phyloP scores from a whole-genome alignment of 2,113 vertebrate genomes.

The Tympanuchus pallidicinctus region DNA sequence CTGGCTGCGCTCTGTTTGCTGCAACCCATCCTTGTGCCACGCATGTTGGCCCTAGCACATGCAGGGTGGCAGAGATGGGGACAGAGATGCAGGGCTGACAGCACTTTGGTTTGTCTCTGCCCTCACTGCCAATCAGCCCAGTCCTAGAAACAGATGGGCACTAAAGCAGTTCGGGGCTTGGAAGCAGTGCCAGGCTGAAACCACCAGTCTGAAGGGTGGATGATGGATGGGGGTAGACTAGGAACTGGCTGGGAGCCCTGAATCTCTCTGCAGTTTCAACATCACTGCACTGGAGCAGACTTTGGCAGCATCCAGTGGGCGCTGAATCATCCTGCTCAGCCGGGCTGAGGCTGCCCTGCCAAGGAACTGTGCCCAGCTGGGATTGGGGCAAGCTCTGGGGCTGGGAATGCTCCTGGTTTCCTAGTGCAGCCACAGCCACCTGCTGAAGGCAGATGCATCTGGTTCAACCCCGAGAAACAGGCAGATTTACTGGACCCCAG shows the following conservation, averaged over 20 bases:
- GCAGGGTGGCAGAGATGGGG: neutral
- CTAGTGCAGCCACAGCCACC: neutral
- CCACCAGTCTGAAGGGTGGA: neutral
- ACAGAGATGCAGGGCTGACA: neutral
- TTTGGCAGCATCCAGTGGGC: neutral
- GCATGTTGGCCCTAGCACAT: rapidly evolving
- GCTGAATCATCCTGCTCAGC: conserved; percentile 46
- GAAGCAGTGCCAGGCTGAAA: neutral
- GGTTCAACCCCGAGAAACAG: neutral
- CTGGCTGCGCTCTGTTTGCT: rapidly evolving
- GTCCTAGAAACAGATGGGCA: neutral
- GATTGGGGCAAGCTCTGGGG: neutral
- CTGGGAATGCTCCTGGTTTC: neutral
- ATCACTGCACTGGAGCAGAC: neutral
- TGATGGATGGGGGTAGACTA: conserved; percentile 18
- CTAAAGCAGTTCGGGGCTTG: neutral
- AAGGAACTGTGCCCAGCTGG: neutral
- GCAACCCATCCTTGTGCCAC: neutral
- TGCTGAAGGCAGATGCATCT: rapidly evolving
- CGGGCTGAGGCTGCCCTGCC: neutral
- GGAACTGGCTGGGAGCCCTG: conserved; percentile 13
- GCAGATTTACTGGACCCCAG: neutral
- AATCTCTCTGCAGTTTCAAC: neutral
- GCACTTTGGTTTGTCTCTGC: neutral
- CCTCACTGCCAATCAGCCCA: neutral